Base-by-base conservation (phyloP, 2,888 invertebrate genomes). In the Meteorus cinctellus region DNA sequence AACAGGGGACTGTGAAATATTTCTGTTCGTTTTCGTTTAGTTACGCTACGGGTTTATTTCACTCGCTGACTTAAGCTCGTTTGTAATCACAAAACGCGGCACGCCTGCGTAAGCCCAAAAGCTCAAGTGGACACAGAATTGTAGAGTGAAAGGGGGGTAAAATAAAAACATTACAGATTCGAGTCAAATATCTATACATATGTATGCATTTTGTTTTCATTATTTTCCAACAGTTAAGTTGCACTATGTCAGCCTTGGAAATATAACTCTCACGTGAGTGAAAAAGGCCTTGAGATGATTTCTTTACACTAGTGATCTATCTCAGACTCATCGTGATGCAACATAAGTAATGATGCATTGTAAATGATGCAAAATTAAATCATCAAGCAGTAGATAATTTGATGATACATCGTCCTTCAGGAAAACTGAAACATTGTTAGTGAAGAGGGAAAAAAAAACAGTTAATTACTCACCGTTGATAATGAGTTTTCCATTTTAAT, bases 41-140 rank as follows among this genome's bases (percentile, higher is more conserved):
- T 51, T 69, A 74, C 62, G 48, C 63, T 69, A 70, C 62, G 48
- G 69, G 70, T 62, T 75, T 55, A 70, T 41, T 55, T 70, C 62
- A 34, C 70, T 65, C 34, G 67, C 24, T 36, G 63, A 55, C 74
- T 75, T 75, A 75, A 70, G 70, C 74, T 69, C 70, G 70, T 69
- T 75, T 75, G 74, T 70, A 70, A 69, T 75, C 63, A 55, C 51
- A 68, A 70, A 75, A 69, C 74, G 16, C 16, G 74, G 68, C 65
- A 45, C 74, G 68, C 74, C 66, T 67, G 62, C 48, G 55, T 68
- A 68, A 74, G 74, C 74, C 29, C 31, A 45, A 74, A 60, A 68
- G 74, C 68, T 74, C 68, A 74, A 68, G 66, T 68, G 66, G 55
- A 73, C 73, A 68, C 74, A 48, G 34, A 48, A 62, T 68, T 74